Percentiles rank a stretch among this genome's conserved stretches.
Conservation (phyloP, 2,797 vertebrate genomes). For the Eurystomus glaucurus region DNA sequence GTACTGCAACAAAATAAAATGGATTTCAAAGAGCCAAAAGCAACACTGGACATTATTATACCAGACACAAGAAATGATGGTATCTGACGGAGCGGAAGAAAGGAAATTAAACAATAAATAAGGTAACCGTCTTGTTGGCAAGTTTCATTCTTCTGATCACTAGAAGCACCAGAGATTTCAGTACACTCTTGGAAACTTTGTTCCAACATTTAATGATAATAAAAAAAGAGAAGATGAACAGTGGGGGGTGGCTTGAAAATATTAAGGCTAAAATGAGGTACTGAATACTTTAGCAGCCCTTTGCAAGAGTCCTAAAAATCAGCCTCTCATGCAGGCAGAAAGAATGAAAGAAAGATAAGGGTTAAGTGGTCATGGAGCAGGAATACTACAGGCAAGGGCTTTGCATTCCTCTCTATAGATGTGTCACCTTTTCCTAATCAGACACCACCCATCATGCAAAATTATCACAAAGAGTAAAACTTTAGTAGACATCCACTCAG, state of each 20-base stretch:
- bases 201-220: constrained; percentile 48
- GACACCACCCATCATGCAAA: not conserved
- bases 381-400: not conserved
- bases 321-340: not conserved
- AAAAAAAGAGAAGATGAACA: constrained; percentile 30
- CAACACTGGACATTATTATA: constrained; percentile 67
- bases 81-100: constrained; percentile 54
- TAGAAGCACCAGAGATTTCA: constrained; percentile 27
- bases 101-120: constrained; percentile 77
- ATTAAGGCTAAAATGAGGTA: constrained; percentile 30
- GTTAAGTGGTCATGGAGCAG: not conserved
- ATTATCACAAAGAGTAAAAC: not conserved
- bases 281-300: constrained; percentile 68
- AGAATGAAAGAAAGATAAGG: not conserved
- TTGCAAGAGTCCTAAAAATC: not conserved
- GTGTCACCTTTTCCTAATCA: not conserved
- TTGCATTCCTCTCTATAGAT: not conserved
- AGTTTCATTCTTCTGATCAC: constrained; percentile 20
- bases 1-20: constrained; percentile 53
- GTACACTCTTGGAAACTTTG: constrained; percentile 40
- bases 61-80: constrained; percentile 50
- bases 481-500: not conserved
- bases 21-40: constrained; percentile 57
- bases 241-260: constrained; percentile 31
- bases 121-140: constrained; percentile 27